Conservation (phyloP, 2,797 vertebrate genomes). For the Acomys russatus region DNA sequence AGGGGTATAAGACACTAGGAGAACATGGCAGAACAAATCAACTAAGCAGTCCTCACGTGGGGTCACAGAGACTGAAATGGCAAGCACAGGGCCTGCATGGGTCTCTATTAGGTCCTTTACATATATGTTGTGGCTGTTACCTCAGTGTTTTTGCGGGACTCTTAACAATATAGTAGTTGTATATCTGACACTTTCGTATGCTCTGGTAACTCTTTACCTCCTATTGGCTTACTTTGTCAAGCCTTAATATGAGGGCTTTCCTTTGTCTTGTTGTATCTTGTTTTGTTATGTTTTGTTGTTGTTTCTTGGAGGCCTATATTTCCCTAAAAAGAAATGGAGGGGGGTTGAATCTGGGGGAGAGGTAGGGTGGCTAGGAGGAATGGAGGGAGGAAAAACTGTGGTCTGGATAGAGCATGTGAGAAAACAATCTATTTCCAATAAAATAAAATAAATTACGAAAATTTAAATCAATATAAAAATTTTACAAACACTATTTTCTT, state of each 20-base stretch:
- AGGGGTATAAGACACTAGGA: neutral
- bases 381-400: neutral
- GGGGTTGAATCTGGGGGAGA: neutral
- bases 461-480: neutral
- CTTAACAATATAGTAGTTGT: fast-evolving
- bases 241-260: neutral
- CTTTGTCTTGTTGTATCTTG: neutral
- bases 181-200: no score
- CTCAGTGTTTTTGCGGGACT: neutral
- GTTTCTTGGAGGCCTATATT: neutral
- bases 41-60: neutral
- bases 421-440: neutral
- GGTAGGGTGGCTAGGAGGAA: neutral
- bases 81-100: neutral
- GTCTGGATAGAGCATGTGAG: neutral
- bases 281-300: neutral
- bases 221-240: neutral
- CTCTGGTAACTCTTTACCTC: neutral
- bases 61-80: neutral
- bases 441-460: neutral
- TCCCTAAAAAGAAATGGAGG: neutral
- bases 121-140: neutral
- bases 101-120: no score
- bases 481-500: neutral
- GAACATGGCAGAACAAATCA: neutral